These are phyloP conservation scores for Trialeurodes vaporariorum DNA, from an alignment of 1,140 invertebrate species.

Conservation along the genomic window DNA sequence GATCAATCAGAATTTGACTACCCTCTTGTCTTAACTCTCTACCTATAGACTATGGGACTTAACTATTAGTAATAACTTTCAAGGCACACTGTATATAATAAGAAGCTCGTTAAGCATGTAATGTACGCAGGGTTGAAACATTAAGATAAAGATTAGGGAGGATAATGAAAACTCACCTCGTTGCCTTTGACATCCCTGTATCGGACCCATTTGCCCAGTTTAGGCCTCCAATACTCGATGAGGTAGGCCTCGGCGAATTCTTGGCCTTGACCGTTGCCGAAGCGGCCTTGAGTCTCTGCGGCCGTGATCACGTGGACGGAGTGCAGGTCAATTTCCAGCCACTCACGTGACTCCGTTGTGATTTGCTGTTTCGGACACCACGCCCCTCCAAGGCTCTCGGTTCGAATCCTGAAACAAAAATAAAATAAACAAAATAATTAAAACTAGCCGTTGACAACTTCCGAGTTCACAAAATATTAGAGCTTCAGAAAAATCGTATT, in stretches of 20 bases:
- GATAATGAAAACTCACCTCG: constrained; percentile 44
- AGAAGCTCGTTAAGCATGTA: constrained; percentile 7
- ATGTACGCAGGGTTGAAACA: neutral
- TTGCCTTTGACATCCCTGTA: constrained; percentile 53
- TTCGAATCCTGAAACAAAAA: constrained; percentile 50
- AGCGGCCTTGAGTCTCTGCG: constrained; percentile 74
- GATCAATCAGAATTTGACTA: too few species aligned
- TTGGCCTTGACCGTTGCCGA: constrained; percentile 69
- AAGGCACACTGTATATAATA: too few species aligned
- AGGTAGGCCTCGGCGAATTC: constrained; percentile 68
- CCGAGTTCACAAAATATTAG: too few species aligned
- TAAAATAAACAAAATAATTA: constrained; percentile 18
- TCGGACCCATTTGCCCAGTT: constrained; percentile 55
- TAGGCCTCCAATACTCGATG: constrained; percentile 64
- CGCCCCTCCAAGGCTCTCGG: constrained; percentile 67
- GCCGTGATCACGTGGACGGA: constrained; percentile 60
- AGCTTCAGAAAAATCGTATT: too few species aligned
- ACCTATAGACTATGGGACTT: too few species aligned
- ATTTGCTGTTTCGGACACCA: constrained; percentile 73
- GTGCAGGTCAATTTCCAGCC: constrained; percentile 64
- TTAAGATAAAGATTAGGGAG: constrained; percentile 6
- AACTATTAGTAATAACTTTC: too few species aligned
- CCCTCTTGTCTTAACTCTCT: too few species aligned
- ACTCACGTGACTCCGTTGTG: constrained; percentile 57
- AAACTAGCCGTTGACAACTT: too few species aligned